Evolutionary conservation across 2,888 invertebrate species (phyloP).

Genomic region (Caenorhabditis uteleia): DNA sequence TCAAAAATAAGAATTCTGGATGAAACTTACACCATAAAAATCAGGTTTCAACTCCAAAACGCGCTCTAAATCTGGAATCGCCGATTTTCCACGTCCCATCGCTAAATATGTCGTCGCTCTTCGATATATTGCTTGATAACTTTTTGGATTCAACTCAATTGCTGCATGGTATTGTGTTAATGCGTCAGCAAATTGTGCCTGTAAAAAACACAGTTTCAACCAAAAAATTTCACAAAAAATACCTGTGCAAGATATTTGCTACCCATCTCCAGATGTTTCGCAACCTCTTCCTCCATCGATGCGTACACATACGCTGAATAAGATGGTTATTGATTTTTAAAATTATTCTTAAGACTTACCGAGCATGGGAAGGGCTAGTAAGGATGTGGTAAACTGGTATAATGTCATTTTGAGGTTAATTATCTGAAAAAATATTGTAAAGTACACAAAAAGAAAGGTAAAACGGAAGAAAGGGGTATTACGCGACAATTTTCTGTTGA

Average conservation of each 20-base stretch:
- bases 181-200: constrained; percentile 91
- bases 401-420: constrained; percentile 33
- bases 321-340: background rate
- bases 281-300: constrained; percentile 76
- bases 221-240: too few relatives aligned
- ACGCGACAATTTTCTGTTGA: too few relatives aligned
- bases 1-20: background rate
- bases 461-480: constrained; percentile 2
- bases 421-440: constrained; percentile 22
- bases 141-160: constrained; percentile 92
- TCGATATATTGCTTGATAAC: constrained; percentile 93
- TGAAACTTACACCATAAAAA: constrained; percentile 82
- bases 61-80: constrained; percentile 88
- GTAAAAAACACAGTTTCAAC: background rate
- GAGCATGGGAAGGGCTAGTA: constrained; percentile 13
- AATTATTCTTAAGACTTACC: constrained; percentile 11
- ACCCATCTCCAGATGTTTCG: constrained; percentile 91
- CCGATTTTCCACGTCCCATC: constrained; percentile 75
- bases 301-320: constrained; percentile 23
- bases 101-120: constrained; percentile 56
- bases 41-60: constrained; percentile 92
- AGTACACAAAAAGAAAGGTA: constrained; percentile 6
- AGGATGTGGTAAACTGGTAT: constrained; percentile 15
- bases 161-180: constrained; percentile 96
- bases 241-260: constrained; percentile 84